Percentiles rank a stretch among this genome's conserved stretches.
Evolutionary conservation across 2,797 vertebrate species (phyloP).

Genomic region (Tamandua tetradactyla): DNA sequence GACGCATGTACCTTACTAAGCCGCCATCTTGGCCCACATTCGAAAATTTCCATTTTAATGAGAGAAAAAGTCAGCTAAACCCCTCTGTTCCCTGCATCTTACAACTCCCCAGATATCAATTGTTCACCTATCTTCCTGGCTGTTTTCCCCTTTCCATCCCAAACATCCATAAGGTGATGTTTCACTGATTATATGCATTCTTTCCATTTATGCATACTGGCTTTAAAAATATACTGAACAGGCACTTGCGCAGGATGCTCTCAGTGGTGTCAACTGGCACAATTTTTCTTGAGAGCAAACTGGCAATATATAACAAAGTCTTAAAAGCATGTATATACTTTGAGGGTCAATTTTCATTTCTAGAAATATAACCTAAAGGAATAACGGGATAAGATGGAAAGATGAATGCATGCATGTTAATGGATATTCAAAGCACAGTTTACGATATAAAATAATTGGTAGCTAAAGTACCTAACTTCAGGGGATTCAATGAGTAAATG

Average conservation of each 20-base stretch:
- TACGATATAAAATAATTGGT: background rate
- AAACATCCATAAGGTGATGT: background rate
- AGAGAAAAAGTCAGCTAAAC: background rate
- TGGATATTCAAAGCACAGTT: background rate
- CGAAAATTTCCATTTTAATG: conserved; percentile 35
- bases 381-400: background rate
- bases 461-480: background rate
- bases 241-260: background rate
- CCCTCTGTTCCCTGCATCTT: background rate
- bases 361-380: background rate
- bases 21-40: too few species aligned
- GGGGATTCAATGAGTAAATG: background rate
- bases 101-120: background rate
- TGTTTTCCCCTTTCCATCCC: background rate
- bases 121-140: background rate
- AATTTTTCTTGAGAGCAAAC: conserved; percentile 13
- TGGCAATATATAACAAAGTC: background rate
- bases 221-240: conserved; percentile 10
- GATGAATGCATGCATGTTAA: background rate
- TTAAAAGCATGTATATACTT: background rate
- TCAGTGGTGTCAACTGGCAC: background rate
- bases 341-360: background rate
- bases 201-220: background rate
- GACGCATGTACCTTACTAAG: too few species aligned
- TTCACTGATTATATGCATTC: background rate